Conservation (phyloP, 2,113 vertebrate species). For the Casuarius casuarius region DNA sequence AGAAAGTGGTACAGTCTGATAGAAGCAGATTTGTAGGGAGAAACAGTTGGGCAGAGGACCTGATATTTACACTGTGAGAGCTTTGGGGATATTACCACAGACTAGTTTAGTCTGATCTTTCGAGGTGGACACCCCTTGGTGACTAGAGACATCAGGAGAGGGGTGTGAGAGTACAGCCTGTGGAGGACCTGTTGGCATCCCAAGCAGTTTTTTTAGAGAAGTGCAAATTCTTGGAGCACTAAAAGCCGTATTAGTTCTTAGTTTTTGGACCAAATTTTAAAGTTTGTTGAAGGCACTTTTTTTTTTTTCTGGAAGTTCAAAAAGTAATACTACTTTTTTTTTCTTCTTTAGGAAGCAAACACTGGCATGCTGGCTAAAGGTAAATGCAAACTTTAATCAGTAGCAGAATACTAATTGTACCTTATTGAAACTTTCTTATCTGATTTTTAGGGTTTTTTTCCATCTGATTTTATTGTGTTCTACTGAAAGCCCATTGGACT, state of each 20-base stretch:
- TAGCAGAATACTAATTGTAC: not conserved
- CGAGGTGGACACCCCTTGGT: not conserved
- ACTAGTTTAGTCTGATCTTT: not conserved
- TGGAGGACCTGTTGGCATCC: not conserved
- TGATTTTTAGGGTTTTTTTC: not conserved
- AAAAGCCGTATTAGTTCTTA: not conserved
- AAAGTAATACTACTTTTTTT: not conserved
- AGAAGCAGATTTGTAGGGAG: not conserved
- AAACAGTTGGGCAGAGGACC: not conserved
- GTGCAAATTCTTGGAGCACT: not conserved
- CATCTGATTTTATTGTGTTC: not conserved
- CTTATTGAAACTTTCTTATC: not conserved
- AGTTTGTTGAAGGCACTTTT: not conserved
- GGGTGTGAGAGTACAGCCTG: not conserved
- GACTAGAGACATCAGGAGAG: not conserved
- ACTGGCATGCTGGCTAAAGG: conserved; percentile 86
- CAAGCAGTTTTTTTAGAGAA: not conserved
- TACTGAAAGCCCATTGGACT: not conserved
- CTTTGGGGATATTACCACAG: not conserved
- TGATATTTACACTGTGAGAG: not conserved
- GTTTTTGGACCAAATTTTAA: not conserved
- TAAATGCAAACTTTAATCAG: conserved; percentile 42
- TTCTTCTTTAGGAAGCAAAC: conserved; percentile 76
- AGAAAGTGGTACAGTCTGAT: not conserved
- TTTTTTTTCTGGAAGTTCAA: not conserved